A percentile compares a stretch with the other conserved stretches of the same genome.
Evolutionary conservation across 2,888 invertebrate genomes (phyloP).

Genomic region (Willowsia nigromaculata): DNA sequence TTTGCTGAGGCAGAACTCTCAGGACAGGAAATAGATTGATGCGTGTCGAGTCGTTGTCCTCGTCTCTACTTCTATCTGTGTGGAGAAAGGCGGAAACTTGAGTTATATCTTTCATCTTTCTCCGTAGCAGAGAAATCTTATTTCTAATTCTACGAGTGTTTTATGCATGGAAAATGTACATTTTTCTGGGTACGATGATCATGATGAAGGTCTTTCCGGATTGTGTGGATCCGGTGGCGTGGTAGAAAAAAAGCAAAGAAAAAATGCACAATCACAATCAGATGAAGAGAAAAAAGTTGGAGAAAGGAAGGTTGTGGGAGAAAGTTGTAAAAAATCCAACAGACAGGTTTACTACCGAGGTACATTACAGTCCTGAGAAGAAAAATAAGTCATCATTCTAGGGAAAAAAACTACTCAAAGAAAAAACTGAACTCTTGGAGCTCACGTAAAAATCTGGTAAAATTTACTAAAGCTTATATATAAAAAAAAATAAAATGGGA

Average conservation of each 20-base stretch:
- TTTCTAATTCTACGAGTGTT: background rate
- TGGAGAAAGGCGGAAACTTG: background rate
- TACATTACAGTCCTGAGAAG: background rate
- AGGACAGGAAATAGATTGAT: conserved; percentile 53
- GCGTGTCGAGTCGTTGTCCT: conserved; percentile 23
- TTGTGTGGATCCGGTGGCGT: background rate
- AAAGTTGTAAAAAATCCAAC: background rate
- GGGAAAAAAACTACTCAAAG: background rate
- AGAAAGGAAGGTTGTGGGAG: background rate
- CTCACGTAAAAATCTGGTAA: background rate
- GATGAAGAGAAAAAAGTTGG: background rate
- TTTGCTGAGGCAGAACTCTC: background rate
- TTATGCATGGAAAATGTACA: background rate
- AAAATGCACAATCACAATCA: conserved; percentile 22
- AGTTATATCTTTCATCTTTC: too few species aligned
- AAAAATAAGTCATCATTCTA: background rate
- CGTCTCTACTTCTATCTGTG: background rate
- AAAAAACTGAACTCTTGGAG: background rate
- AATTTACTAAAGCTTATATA: background rate
- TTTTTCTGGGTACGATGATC: background rate
- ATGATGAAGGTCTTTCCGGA: background rate
- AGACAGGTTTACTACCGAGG: background rate
- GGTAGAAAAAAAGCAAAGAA: background rate
- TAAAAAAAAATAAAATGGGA: too few species aligned
- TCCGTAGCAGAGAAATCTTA: too few species aligned